Conservation (phyloP, 2,797 vertebrate genomes). For the Sarcoramphus papa region DNA sequence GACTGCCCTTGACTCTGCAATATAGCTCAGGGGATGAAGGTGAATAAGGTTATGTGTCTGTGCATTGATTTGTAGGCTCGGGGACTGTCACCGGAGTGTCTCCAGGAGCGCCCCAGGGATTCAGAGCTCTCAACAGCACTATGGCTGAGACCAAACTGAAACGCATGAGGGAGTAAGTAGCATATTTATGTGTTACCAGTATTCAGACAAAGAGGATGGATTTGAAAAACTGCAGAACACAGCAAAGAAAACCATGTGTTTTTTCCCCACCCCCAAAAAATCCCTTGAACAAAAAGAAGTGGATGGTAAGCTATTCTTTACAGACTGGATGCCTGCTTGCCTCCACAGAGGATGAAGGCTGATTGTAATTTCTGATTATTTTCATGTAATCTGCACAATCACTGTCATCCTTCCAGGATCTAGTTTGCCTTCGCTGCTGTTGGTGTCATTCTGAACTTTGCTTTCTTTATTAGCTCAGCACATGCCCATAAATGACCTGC, state of each 20-base stretch:
- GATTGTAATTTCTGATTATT: background rate
- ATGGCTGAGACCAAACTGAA: slow-evolving; percentile 69
- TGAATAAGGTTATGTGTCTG: slow-evolving; percentile 52
- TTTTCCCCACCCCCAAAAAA: background rate
- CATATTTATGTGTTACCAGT: background rate
- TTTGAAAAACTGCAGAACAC: background rate
- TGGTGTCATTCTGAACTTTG: rapidly evolving
- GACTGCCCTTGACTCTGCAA: slow-evolving; percentile 39
- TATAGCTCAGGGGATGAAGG: background rate
- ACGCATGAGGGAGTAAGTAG: slow-evolving; percentile 77
- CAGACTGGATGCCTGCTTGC: background rate
- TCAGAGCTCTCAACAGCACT: slow-evolving; percentile 52
- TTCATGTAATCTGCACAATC: background rate
- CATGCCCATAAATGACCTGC: background rate
- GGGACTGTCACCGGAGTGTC: slow-evolving; percentile 41
- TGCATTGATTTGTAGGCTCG: slow-evolving; percentile 73
- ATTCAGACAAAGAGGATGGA: background rate
- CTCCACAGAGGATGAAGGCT: background rate
- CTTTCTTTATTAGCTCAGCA: background rate
- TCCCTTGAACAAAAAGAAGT: background rate
- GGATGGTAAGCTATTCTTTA: background rate
- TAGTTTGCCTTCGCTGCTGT: background rate
- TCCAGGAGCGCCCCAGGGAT: slow-evolving; percentile 19
- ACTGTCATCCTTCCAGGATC: background rate
- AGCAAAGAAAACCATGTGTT: background rate